Evolutionary conservation across 2,797 vertebrate species (phyloP).

Genomic region (Micromesistius poutassou): DNA sequence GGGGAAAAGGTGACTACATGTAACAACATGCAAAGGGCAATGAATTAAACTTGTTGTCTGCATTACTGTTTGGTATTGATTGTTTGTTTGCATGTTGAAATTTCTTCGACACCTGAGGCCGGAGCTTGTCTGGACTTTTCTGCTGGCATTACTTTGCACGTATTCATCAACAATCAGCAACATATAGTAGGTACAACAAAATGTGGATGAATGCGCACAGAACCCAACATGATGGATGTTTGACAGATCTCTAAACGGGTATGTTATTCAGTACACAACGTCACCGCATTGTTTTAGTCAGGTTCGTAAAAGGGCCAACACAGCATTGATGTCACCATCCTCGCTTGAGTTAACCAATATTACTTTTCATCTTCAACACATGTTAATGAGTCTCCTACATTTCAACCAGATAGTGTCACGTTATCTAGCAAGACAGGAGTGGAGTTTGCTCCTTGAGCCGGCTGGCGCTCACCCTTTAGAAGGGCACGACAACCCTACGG

Average conservation of each 20-base stretch:
- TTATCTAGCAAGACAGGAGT: conserved; percentile 29
- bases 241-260: too few species aligned
- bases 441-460: conserved; percentile 68
- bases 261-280: neutral
- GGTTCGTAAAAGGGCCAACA: neutral
- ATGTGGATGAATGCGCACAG: neutral
- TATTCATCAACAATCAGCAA: neutral
- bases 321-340: neutral
- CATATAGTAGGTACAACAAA: neutral
- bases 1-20: conserved; percentile 24
- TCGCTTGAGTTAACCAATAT: neutral
- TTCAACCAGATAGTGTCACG: conserved; percentile 55
- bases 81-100: conserved; percentile 4
- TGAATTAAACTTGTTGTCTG: conserved; percentile 28
- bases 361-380: neutral
- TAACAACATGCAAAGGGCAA: conserved; percentile 41
- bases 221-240: neutral
- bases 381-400: conserved; percentile 65
- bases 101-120: neutral
- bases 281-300: neutral
- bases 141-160: neutral
- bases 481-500: neutral
- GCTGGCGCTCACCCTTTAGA: conserved; percentile 7
- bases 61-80: conserved; percentile 13
- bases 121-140: neutral